phyloP scores from a whole-genome alignment of 2,113 vertebrate genomes.

The Otus sunia region DNA sequence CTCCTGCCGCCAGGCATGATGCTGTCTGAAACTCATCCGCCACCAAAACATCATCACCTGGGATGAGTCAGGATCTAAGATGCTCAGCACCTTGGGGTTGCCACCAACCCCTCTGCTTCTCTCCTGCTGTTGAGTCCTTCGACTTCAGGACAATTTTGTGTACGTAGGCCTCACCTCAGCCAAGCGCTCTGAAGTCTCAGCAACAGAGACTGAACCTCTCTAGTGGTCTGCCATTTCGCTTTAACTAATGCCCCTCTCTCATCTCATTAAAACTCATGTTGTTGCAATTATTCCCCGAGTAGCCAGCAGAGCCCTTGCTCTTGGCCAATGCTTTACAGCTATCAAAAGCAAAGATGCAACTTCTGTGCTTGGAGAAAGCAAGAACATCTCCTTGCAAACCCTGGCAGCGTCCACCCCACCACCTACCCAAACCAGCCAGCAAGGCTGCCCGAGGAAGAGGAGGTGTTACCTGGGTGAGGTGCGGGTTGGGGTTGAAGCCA shows the following conservation, averaged over 20 bases:
- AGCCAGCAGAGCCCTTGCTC: background rate
- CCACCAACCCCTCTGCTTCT: background rate
- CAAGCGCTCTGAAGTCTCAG: background rate
- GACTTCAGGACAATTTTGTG: background rate
- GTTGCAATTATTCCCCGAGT: background rate
- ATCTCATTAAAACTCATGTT: background rate
- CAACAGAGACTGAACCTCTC: background rate
- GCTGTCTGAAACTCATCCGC: background rate
- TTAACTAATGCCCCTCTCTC: background rate
- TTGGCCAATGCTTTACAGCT: background rate
- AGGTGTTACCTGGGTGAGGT: slow-evolving; percentile 91
- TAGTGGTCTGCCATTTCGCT: background rate
- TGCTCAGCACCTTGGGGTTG: accelerated
- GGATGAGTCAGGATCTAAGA: background rate
- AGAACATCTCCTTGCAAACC: background rate
- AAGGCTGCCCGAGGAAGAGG: background rate
- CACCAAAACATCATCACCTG: background rate
- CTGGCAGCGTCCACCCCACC: accelerated
- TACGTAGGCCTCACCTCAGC: slow-evolving; percentile 72
- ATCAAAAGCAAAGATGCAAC: background rate
- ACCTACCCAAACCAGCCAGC: accelerated
- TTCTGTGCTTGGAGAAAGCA: background rate
- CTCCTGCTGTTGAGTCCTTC: background rate
- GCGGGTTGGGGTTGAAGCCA: slow-evolving; percentile 98
- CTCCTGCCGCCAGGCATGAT: background rate